Conservation (phyloP, 1,140 invertebrate species). For the Yoshiicerus persimilis region DNA sequence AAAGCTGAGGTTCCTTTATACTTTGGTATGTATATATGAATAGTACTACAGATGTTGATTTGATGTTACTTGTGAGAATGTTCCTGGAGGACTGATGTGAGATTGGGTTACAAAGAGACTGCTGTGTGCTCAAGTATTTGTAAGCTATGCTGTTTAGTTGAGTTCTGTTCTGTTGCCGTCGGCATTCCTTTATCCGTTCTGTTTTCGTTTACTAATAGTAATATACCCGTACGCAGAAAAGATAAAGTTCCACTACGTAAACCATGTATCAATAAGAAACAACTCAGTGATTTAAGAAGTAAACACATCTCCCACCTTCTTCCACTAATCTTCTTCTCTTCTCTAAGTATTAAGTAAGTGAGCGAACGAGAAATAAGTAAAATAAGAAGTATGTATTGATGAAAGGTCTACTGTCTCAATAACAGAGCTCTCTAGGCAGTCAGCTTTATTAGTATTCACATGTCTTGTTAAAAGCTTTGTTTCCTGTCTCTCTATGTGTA, state of each 20-base stretch:
- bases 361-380: neutral
- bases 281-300: conserved; percentile 9
- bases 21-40: neutral
- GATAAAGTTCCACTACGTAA: neutral
- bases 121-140: neutral
- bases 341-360: neutral
- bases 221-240: conserved; percentile 4
- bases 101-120: conserved; percentile 19
- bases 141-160: neutral
- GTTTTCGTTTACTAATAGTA: neutral
- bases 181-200: conserved; percentile 7
- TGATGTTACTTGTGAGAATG: conserved; percentile 3
- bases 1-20: neutral
- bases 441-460: neutral
- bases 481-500: neutral
- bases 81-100: conserved; percentile 14
- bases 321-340: neutral
- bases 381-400: conserved; percentile 4
- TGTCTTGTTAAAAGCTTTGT: conserved; percentile 3
- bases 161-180: neutral
- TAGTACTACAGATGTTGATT: neutral
- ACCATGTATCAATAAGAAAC: conserved; percentile 20
- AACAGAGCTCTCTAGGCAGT: neutral
- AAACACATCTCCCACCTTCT: conserved; percentile 15
- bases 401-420: conserved; percentile 1